Evolutionary conservation across 2,888 invertebrate species (phyloP).

Genomic region (Hirtodrosophila cameraria): DNA sequence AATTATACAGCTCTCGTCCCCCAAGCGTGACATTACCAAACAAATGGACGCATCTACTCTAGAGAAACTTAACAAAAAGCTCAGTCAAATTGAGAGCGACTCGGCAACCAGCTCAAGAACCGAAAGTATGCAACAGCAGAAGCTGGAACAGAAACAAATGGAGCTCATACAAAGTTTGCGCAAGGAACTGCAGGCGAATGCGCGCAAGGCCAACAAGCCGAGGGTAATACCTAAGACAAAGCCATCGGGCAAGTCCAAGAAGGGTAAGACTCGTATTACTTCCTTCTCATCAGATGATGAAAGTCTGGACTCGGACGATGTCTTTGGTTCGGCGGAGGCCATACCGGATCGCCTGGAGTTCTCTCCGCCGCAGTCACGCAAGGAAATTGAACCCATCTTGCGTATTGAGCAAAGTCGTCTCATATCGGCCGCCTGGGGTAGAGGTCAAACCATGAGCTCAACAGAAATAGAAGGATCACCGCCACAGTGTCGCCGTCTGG

Average conservation of each 20-base stretch:
- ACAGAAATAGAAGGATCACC: conserved; percentile 92
- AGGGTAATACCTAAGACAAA: conserved; percentile 87
- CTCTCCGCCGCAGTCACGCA: conserved; percentile 90
- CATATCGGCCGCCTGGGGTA: conserved; percentile 88
- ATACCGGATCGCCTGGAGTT: conserved; percentile 89
- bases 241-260: conserved; percentile 87
- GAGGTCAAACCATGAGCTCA: conserved; percentile 90
- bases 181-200: conserved; percentile 86
- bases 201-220: conserved; percentile 87
- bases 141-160: conserved; percentile 86
- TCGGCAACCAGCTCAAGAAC: conserved; percentile 90
- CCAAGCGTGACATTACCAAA: conserved; percentile 89
- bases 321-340: conserved; percentile 90
- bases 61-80: conserved; percentile 89
- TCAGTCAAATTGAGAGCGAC: conserved; percentile 91
- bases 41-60: conserved; percentile 88
- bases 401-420: conserved; percentile 90
- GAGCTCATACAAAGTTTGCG: conserved; percentile 86
- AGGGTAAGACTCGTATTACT: conserved; percentile 89
- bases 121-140: conserved; percentile 87
- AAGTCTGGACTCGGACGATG: conserved; percentile 91
- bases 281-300: conserved; percentile 91
- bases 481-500: conserved; percentile 88
- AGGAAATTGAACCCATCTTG: conserved; percentile 90
- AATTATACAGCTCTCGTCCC: conserved; percentile 87